Evolutionary conservation across 2,888 invertebrate species (phyloP).

Genomic region (Stenoptilia bipunctidactyla): DNA sequence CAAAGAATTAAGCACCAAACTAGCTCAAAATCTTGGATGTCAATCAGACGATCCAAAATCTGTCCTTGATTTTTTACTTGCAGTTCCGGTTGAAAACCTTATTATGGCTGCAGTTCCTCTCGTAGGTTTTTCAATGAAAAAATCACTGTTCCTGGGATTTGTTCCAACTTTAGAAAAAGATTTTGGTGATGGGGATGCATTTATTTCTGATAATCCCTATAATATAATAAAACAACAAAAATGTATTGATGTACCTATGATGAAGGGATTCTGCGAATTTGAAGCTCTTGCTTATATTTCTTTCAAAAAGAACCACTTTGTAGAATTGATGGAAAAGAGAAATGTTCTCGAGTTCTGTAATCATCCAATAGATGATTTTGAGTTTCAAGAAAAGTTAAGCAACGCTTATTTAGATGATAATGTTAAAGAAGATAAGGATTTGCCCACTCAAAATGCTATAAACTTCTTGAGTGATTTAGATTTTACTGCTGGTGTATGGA

Average conservation of each 20-base stretch:
- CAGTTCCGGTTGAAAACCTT: background rate
- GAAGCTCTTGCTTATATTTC: slow-evolving; percentile 45
- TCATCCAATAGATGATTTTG: no score
- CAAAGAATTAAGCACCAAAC: background rate
- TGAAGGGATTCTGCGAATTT: slow-evolving; percentile 56
- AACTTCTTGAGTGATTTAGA: slow-evolving; percentile 36
- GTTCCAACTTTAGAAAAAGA: slow-evolving; percentile 38
- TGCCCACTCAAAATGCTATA: slow-evolving; percentile 21
- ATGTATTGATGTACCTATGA: slow-evolving; percentile 42
- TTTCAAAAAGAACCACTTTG: slow-evolving; percentile 21
- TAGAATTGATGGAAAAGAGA: slow-evolving; percentile 21
- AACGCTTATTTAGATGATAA: slow-evolving; percentile 18
- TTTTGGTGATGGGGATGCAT: slow-evolving; percentile 25
- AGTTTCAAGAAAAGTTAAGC: slow-evolving; percentile 13
- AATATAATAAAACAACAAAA: slow-evolving; percentile 38
- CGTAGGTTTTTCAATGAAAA: background rate
- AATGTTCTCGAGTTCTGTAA: slow-evolving; percentile 16
- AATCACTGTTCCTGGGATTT: slow-evolving; percentile 25
- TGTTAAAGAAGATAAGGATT: slow-evolving; percentile 14
- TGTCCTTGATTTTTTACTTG: background rate
- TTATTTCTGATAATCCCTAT: slow-evolving; percentile 36
- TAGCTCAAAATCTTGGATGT: background rate
- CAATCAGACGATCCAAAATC: background rate
- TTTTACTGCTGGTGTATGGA: slow-evolving; percentile 28
- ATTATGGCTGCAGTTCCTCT: background rate